Conservation (phyloP, 2,888 invertebrate species). For the Crioceris asparagi region DNA sequence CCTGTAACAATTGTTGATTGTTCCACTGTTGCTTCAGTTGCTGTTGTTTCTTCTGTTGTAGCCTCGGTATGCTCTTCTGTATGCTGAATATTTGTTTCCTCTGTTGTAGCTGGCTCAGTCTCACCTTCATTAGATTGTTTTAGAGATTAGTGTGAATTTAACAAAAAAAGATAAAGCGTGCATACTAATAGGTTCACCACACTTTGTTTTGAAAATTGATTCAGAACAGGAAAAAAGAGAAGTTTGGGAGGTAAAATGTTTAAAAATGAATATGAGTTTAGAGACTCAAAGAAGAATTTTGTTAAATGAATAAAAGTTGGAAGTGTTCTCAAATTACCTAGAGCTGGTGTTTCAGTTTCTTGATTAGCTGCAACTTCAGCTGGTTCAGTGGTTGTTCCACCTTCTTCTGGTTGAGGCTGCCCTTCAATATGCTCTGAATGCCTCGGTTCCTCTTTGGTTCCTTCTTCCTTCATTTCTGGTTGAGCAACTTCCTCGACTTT, state of each 20-base stretch:
- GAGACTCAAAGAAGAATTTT: no score
- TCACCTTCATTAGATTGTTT: not conserved
- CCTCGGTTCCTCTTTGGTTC: no score
- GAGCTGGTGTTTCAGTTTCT: conserved; percentile 2
- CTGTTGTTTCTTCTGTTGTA: conserved; percentile 6
- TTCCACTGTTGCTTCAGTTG: conserved; percentile 2
- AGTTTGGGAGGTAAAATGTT: not conserved
- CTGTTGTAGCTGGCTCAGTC: conserved; percentile 2
- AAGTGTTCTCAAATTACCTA: conserved; percentile 3
- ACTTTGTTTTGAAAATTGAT: no score
- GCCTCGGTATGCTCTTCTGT: conserved; percentile 7
- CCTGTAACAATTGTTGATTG: no score
- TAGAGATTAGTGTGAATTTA: no score
- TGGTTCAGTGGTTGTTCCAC: conserved; percentile 1
- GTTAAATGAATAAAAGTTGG: no score
- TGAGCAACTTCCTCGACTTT: no score
- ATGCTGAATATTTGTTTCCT: conserved; percentile 7
- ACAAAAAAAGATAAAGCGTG: no score
- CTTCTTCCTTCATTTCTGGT: no score
- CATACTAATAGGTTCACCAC: no score
- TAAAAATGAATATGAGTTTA: not conserved
- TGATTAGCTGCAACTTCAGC: no score
- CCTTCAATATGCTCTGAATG: no score
- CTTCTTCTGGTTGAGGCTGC: conserved; percentile 3
- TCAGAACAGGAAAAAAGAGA: not conserved